A percentile compares a stretch with the other conserved stretches of the same genome.
Conservation (phyloP, 2,888 invertebrate genomes). For the Oithona nana region DNA sequence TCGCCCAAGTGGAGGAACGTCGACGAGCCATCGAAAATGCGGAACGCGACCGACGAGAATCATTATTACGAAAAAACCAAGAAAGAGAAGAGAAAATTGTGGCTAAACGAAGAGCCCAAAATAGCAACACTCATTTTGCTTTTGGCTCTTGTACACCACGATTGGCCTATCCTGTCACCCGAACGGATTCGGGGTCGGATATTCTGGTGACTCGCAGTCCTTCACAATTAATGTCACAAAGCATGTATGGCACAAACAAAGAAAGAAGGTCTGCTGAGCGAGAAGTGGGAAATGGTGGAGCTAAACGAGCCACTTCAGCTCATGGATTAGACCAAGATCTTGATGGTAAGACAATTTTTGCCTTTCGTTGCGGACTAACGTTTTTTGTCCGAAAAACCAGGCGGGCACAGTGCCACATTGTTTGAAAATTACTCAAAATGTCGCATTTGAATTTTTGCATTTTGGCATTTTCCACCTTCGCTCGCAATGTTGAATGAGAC, state of each 20-base stretch:
- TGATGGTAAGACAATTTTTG: conserved; percentile 28
- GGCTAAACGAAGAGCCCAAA: conserved; percentile 53
- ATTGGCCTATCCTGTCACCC: conserved; percentile 55
- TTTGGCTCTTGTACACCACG: conserved; percentile 81
- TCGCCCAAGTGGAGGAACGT: conserved; percentile 56
- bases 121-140: conserved; percentile 55
- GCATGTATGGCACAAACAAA: conserved; percentile 4
- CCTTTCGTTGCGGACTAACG: too few relatives aligned
- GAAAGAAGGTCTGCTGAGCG: conserved; percentile 59
- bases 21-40: conserved; percentile 75
- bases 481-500: too few relatives aligned
- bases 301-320: conserved; percentile 52
- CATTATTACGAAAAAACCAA: conserved; percentile 56
- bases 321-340: conserved; percentile 46
- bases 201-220: neutral
- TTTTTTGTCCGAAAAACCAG: too few relatives aligned
- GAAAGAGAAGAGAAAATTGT: conserved; percentile 64
- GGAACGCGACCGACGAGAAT: conserved; percentile 64
- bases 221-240: conserved; percentile 7
- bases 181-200: neutral
- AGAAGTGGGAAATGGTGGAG: conserved; percentile 46
- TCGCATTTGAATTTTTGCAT: too few relatives aligned
- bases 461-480: too few relatives aligned
- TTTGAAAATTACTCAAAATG: too few relatives aligned
- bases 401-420: too few relatives aligned